Evolutionary conservation across 2,113 vertebrate species (phyloP), one percentile per base, ranked within the genome.

Genomic region (Oxyruncus cristatus): DNA sequence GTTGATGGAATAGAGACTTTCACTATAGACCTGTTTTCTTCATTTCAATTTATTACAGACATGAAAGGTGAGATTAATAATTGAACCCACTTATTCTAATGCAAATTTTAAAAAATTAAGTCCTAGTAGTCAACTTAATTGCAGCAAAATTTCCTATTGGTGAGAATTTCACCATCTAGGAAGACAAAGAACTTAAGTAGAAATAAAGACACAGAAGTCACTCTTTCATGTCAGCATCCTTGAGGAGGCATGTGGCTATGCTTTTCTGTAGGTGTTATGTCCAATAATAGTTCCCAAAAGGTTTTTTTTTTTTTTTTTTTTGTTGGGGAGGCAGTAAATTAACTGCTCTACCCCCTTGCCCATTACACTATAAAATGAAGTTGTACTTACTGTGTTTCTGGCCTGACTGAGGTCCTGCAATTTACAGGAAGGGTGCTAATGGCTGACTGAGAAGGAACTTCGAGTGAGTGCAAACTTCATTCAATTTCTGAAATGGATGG

Each of bases 401-500:
- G 41, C 62, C 53, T 92, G 35, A 14, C 24, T 27, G 18, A 58
- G 19, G 14, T 50, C 49, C 73, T 87, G 53, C 18, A 59, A 8
- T 59, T 67, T 33, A 68, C 8, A 47, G 56, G 53, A 75, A 22
- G 20, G 72, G 33, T 82, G 21, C 33, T 77, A 42, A 26, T 30
- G 30, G 28, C 42, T 86, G 44, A 41, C 21, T n/a, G 42, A 81
- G 55, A n/a, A 47, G 59, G 84, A 86, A 71, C 53, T 93, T 91
- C 17, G 33, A 85, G 2, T 59, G 70, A 89, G 26, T 76, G 44
- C 88, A 63, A 89, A 86, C 70, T 90, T 88, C 56, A 67, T 85
- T 96, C 95, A 62, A 50, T 53, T 89, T 73, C 93, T 37, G 44
- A 96, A 98, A 97, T 91, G 92, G 90, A 95, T 85, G 90, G 95